Evolutionary conservation across 2,797 vertebrate species (phyloP), one percentile per base, ranked within the genome.

Genomic region (Onychomys leucogaster): DNA sequence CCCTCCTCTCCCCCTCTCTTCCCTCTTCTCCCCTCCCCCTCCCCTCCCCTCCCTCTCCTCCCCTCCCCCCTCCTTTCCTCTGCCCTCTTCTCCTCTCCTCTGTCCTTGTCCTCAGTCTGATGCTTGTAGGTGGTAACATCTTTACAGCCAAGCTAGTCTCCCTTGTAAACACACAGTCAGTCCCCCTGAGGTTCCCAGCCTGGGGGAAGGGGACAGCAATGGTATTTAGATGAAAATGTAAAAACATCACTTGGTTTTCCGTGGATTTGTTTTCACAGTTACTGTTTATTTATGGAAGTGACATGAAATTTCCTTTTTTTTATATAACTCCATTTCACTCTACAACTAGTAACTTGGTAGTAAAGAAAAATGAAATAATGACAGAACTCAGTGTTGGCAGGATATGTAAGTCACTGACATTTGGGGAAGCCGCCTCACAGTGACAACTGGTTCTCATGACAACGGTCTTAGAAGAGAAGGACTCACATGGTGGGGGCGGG

Each of bases 251-350:
- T 96, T 91, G 90, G 55, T 94, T 95, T 81, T 73, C 89, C 77
- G 49, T 77, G 43, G 82, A 75, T 94, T 88, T 77, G 78, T 93
- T 94, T 96, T 94, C 90, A 96, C 85, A 63, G 94, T 88, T 91
- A 95, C 71, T 94, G 71, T 94, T 95, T 96, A 81, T 96, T 98
- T 96, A 84, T 89, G 91, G 94, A 55, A 14, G 78, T 46, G 85
- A 90, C 67, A 63, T 59, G 85, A 95, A 95, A 73, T 92, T 86
- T 94, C 92, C 57, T 63, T 94, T 69, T 69, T n/a, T 96, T 84
- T 61, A 78, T 92, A 92, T 65, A 87, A 91, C 69, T 93, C 85
- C 37, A 92, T 76, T 78, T 75, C 61, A 63, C 55, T 65, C 84
- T 81, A 93, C 97, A 96, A 67, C 81, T 63, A 93, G 65, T 67